Conservation (phyloP, 2,113 vertebrate genomes). For the Hyla sarda region DNA sequence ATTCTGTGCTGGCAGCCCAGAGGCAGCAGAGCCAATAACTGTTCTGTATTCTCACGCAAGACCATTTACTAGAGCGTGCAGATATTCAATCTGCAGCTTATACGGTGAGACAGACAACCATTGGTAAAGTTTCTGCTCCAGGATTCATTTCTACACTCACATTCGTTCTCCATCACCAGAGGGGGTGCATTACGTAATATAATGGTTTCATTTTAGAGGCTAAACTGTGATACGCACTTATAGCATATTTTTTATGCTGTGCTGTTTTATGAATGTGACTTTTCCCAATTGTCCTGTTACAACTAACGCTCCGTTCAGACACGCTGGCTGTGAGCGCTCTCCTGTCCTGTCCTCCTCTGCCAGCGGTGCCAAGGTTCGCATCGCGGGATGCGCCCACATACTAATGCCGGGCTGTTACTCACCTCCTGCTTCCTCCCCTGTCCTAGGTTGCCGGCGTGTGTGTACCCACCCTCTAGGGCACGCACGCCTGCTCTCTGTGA, state of each 20-base stretch:
- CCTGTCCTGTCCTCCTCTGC: no score
- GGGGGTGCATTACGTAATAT: background rate
- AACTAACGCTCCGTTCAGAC: no score
- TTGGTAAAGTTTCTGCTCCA: background rate
- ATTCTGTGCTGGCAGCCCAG: conserved; percentile 44
- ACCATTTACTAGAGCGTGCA: conserved; percentile 51
- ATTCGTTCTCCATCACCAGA: background rate
- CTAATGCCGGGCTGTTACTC: no score
- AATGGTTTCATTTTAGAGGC: background rate
- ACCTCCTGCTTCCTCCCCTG: no score
- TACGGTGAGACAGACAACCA: conserved; percentile 31
- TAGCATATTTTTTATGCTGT: background rate
- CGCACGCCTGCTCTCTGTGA: no score
- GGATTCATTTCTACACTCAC: background rate
- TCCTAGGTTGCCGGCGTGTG: no score
- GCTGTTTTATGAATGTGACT: no score
- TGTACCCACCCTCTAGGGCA: no score
- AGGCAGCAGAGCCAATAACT: conserved; percentile 47
- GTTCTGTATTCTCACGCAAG: conserved; percentile 49
- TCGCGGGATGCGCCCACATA: no score
- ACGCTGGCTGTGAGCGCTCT: no score
- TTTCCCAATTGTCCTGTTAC: no score
- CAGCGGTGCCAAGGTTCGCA: no score
- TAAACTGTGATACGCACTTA: background rate
- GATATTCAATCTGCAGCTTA: conserved; percentile 25